These are phyloP conservation scores for Anastatus disparis DNA, from an alignment of 1,140 invertebrate species.

Conservation along the genomic window DNA sequence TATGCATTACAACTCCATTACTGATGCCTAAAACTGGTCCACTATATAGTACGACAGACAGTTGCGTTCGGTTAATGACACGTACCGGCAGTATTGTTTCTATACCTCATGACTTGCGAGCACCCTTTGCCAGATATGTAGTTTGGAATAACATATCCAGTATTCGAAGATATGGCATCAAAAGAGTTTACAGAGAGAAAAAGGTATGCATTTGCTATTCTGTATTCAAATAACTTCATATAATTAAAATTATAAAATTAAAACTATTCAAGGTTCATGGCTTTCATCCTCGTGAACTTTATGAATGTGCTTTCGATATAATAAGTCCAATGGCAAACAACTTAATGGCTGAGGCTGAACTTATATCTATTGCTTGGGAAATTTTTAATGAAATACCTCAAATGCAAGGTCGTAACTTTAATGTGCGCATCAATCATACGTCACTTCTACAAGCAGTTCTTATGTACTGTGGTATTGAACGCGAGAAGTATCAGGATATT, in stretches of 20 bases:
- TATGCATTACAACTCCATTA: constrained; percentile 78
- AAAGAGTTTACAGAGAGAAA: constrained; percentile 86
- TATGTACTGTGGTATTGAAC: constrained; percentile 82
- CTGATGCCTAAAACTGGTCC: constrained; percentile 76
- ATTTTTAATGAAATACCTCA: constrained; percentile 78
- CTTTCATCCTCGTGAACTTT: constrained; percentile 88
- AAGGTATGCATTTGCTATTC: constrained; percentile 73
- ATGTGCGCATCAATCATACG: constrained; percentile 86
- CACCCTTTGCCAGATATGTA: constrained; percentile 85
- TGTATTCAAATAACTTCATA: no score
- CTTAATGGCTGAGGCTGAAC: constrained; percentile 85
- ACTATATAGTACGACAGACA: constrained; percentile 70
- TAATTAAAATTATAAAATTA: neutral
- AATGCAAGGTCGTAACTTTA: constrained; percentile 75
- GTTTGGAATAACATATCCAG: constrained; percentile 82
- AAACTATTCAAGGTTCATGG: constrained; percentile 68
- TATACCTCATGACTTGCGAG: constrained; percentile 81
- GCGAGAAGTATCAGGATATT: constrained; percentile 76
- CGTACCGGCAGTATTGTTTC: constrained; percentile 82
- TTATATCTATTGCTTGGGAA: constrained; percentile 82
- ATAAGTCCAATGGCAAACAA: constrained; percentile 78
- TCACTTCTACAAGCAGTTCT: constrained; percentile 82
- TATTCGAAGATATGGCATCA: constrained; percentile 86
- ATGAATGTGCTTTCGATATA: constrained; percentile 94
- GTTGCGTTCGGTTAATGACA: constrained; percentile 85